Evolutionary conservation across 2,113 vertebrate species (phyloP).

Genomic region (Cyanoramphus novaezelandiae): DNA sequence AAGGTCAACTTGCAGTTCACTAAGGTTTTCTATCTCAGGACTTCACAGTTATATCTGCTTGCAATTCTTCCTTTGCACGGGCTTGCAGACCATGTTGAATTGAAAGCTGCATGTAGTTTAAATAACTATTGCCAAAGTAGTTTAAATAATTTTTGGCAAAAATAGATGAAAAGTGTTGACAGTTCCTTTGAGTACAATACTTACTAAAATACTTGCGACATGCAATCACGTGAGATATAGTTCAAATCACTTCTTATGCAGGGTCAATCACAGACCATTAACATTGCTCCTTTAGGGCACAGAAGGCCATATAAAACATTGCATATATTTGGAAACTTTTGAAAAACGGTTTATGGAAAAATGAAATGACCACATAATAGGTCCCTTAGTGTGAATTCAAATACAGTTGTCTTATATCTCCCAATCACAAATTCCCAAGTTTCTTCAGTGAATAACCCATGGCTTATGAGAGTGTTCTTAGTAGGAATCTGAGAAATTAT

Average conservation of each 20-base stretch:
- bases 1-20: background rate
- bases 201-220: background rate
- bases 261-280: background rate
- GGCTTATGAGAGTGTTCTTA: background rate
- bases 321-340: background rate
- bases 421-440: background rate
- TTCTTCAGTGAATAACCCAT: background rate
- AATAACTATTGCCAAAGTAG: background rate
- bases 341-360: background rate
- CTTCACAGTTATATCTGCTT: background rate
- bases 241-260: background rate
- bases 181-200: background rate
- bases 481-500: background rate
- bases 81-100: background rate
- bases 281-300: background rate
- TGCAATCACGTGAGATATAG: background rate
- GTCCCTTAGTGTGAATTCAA: background rate
- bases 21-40: background rate
- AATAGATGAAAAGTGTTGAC: background rate
- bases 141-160: background rate
- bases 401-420: background rate
- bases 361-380: accelerated
- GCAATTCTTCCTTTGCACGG: background rate
- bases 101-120: background rate
- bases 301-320: background rate